A percentile compares a stretch with the other conserved stretches of the same genome.
These are phyloP conservation scores for Rafetus swinhoei DNA, from an alignment of 2,113 vertebrate species.

Conservation along the genomic window DNA sequence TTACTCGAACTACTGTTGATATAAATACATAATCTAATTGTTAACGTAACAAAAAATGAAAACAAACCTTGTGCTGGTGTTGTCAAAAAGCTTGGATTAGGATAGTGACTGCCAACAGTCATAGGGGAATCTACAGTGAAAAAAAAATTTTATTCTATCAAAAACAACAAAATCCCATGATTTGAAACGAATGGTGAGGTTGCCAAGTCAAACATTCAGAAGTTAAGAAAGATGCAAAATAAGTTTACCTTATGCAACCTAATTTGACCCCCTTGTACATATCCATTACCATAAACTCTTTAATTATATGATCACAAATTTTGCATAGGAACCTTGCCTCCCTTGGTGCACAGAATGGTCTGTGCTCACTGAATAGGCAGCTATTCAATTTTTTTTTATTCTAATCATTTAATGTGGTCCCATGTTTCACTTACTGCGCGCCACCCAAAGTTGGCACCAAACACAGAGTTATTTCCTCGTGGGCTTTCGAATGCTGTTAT, in stretches of 20 bases:
- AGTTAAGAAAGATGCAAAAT: not conserved
- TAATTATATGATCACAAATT: not conserved
- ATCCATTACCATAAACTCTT: not conserved
- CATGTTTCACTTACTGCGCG: accelerated
- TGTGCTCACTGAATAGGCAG: not conserved
- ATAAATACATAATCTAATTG: not conserved
- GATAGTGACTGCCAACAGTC: constrained; percentile 69
- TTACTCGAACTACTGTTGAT: not conserved
- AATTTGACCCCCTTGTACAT: not conserved
- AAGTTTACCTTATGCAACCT: not conserved
- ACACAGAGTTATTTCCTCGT: not conserved
- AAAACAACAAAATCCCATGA: not conserved
- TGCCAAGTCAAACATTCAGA: not conserved
- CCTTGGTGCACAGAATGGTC: accelerated
- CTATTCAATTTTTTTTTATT: not conserved
- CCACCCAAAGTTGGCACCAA: not conserved
- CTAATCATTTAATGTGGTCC: not conserved
- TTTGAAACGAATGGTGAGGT: not conserved
- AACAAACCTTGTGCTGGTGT: constrained; percentile 79
- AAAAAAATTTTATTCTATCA: not conserved
- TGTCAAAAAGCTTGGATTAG: constrained; percentile 77
- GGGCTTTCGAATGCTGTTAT: not conserved
- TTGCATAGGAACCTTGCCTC: not conserved
- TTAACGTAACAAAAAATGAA: not conserved
- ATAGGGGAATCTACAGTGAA: constrained; percentile 76